Percentiles rank a stretch among this genome's conserved stretches.
These are phyloP conservation scores for Pachypanchax playfairii DNA, from an alignment of 2,113 vertebrate species.

Conservation along the genomic window DNA sequence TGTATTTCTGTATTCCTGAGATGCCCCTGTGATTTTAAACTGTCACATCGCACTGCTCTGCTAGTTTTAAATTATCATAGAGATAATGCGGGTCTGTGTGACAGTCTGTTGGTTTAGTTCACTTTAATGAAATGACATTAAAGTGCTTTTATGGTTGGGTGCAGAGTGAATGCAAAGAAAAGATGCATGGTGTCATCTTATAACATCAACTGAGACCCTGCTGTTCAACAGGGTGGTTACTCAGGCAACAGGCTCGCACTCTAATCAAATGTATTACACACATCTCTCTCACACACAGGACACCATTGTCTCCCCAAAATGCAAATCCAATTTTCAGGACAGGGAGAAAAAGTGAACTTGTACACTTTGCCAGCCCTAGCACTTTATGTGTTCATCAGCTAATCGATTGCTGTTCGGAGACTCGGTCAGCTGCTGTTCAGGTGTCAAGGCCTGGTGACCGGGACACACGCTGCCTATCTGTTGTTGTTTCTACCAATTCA, in stretches of 20 bases:
- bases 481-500: constrained; percentile 15
- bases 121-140: constrained; percentile 57
- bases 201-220: constrained; percentile 11
- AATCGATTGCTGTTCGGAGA: constrained; percentile 51
- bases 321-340: constrained; percentile 50
- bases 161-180: constrained; percentile 43
- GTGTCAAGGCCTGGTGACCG: constrained; percentile 17
- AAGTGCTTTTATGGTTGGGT: constrained; percentile 51
- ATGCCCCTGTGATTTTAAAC: constrained; percentile 34
- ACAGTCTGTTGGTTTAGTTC: constrained; percentile 59
- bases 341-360: constrained; percentile 4
- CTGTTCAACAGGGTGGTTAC: constrained; percentile 35
- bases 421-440: constrained; percentile 25
- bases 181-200: constrained; percentile 14
- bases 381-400: constrained; percentile 7
- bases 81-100: constrained; percentile 54
- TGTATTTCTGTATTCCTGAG: constrained; percentile 43
- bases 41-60: constrained; percentile 42
- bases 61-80: constrained; percentile 57
- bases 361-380: constrained; percentile 15
- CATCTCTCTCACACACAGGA: constrained; percentile 44
- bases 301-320: constrained; percentile 47
- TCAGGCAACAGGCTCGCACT: constrained; percentile 41
- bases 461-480: background rate
- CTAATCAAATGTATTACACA: constrained; percentile 42